Evolutionary conservation across 2,113 vertebrate species (phyloP).

Genomic region (Haemorhous mexicanus): DNA sequence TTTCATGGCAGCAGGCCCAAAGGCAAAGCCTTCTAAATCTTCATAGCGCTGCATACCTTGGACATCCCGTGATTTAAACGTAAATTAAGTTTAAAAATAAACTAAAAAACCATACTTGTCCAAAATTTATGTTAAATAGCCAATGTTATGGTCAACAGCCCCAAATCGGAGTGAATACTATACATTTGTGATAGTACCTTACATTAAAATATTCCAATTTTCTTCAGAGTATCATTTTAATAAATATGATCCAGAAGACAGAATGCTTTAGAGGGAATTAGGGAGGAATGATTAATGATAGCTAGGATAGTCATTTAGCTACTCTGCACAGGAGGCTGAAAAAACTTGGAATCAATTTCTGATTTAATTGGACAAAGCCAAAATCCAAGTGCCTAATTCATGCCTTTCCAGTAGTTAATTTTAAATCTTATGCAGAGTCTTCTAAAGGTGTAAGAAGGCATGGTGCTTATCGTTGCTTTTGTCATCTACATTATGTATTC

Average conservation of each 20-base stretch:
- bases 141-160: not conserved
- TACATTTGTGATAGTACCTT: not conserved
- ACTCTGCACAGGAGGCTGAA: not conserved
- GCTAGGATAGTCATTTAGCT: not conserved
- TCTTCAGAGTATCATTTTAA: not conserved
- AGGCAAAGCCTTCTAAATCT: not conserved
- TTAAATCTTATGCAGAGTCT: fast-evolving
- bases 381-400: not conserved
- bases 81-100: not conserved
- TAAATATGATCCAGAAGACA: not conserved
- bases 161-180: not conserved
- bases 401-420: not conserved
- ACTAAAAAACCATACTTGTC: not conserved
- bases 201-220: not conserved
- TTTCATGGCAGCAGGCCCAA: not conserved
- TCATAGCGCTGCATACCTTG: not conserved
- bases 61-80: not conserved
- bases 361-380: not conserved
- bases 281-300: no score
- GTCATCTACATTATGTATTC: not conserved
- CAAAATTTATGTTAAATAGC: not conserved
- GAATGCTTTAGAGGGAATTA: not conserved
- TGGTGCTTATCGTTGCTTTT: not conserved
- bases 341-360: not conserved
- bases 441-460: not conserved